Percentiles rank a stretch among this genome's conserved stretches.
Evolutionary conservation across 2,113 vertebrate species (phyloP).

Genomic region (Tamias sibiricus): DNA sequence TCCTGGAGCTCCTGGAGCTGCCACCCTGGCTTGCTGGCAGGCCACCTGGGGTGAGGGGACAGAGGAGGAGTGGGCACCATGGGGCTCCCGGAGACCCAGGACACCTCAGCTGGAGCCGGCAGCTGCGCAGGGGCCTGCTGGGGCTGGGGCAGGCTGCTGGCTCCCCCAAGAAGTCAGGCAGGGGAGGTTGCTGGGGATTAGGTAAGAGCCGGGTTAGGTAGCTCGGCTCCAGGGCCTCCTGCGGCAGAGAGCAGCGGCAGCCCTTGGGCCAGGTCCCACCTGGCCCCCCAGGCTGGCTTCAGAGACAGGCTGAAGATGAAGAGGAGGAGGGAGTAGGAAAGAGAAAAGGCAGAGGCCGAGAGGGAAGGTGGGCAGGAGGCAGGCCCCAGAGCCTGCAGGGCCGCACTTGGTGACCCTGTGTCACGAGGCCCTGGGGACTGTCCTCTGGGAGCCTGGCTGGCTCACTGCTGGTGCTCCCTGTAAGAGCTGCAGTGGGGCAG

Average conservation of each 20-base stretch:
- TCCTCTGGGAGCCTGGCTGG: no score
- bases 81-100: neutral
- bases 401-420: no score
- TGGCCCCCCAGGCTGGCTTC: slow-evolving; percentile 42
- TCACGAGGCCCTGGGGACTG: no score
- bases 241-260: neutral
- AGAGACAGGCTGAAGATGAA: slow-evolving; percentile 20
- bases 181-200: slow-evolving; percentile 54
- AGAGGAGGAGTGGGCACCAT: neutral
- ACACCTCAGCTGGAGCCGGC: no score
- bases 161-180: neutral
- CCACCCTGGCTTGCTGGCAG: neutral
- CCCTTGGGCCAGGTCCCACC: slow-evolving; percentile 15
- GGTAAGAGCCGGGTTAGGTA: slow-evolving; percentile 72
- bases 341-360: no score
- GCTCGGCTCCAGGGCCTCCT: slow-evolving; percentile 65
- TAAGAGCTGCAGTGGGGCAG: no score
- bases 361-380: no score
- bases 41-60: neutral
- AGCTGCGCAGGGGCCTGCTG: no score
- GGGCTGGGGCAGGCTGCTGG: neutral
- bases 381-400: no score
- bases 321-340: no score
- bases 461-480: no score
- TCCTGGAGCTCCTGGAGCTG: neutral